Base-by-base conservation (phyloP, 1,140 invertebrate genomes). In the Drosophila truncata region DNA sequence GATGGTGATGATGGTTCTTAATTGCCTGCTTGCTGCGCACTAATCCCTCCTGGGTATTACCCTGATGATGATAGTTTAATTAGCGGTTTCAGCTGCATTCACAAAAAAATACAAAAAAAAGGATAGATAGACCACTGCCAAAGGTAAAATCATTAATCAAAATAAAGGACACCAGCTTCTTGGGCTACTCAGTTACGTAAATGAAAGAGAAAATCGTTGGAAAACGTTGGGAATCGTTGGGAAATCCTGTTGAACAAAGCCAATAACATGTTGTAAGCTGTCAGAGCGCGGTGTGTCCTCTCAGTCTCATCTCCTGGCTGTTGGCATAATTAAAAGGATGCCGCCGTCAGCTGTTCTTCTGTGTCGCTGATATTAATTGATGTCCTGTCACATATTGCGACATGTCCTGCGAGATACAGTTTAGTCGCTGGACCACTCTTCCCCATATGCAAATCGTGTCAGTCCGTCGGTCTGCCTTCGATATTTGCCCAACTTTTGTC, bases 401-500 rank as follows among this genome's bases (percentile, higher is more conserved):
- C 50, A 54, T 35, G 27, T 50, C 6, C n/a, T 31, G 27, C 44
- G 29, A 33, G 31, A 37, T 27, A 20, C 71, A 35, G 49, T 72
- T 76, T 72, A 66, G 72, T 73, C 64, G 59, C 71, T 69, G 3
- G 23, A 11, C 20, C 13, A 5, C 0, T 20, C 18, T 16, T 16
- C 6, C n/a, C 47, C 49, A 50, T 69, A 88, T 87, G 83, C 71
- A 80, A 83, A 87, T 87, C 54, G 42, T 66, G 72, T 64, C 29
- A 29, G 29, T 33, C 59, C 37, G 64, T 79, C 31, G n/a, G 57
- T 47, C 66, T 64, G 77, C 61, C 75, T 47, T 44, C 77, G 44
- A 57, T 86, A 86, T 86, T 86, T 86, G 78, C 82, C 61, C 54
- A 85, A 75, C 82, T 82, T 84, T 80, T 80, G 63, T 64, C 71